These are phyloP conservation scores for Etheostoma perlongum DNA, from an alignment of 2,797 vertebrate genomes.

Conservation along the genomic window DNA sequence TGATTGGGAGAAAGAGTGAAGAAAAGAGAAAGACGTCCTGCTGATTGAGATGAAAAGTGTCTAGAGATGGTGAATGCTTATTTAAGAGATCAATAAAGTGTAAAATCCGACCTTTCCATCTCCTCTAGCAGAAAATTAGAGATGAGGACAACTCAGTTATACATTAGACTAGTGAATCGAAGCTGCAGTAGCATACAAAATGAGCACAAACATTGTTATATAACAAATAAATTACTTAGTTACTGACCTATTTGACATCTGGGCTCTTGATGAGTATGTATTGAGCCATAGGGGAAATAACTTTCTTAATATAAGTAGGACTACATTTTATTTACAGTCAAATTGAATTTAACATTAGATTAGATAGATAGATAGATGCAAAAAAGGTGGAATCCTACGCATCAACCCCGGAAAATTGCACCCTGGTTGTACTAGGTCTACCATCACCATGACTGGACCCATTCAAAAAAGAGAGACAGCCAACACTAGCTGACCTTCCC, in stretches of 20 bases:
- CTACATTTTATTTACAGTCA: too few relatives aligned
- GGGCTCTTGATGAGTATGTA: neutral
- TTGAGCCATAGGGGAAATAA: neutral
- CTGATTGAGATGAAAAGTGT: conserved; percentile 22
- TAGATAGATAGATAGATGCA: too few relatives aligned
- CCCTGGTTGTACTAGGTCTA: too few relatives aligned
- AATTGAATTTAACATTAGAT: too few relatives aligned
- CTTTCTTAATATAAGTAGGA: neutral
- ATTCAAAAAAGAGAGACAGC: too few relatives aligned
- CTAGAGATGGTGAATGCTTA: conserved; percentile 17
- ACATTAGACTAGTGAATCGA: neutral
- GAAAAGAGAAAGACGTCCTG: neutral
- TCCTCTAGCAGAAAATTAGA: conserved; percentile 1
- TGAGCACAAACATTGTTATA: neutral
- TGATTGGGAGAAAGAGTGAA: conserved; percentile 24
- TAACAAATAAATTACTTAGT: neutral
- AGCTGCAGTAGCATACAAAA: neutral
- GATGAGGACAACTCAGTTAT: neutral
- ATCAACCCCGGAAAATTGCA: too few relatives aligned
- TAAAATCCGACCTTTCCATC: conserved; percentile 15
- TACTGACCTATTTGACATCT: neutral
- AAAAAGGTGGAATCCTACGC: too few relatives aligned
- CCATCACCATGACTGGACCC: too few relatives aligned
- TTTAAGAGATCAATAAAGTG: neutral
- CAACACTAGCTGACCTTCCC: too few relatives aligned